Evolutionary conservation across 2,113 vertebrate genomes (phyloP).

Genomic region (Montifringilla adamsi): DNA sequence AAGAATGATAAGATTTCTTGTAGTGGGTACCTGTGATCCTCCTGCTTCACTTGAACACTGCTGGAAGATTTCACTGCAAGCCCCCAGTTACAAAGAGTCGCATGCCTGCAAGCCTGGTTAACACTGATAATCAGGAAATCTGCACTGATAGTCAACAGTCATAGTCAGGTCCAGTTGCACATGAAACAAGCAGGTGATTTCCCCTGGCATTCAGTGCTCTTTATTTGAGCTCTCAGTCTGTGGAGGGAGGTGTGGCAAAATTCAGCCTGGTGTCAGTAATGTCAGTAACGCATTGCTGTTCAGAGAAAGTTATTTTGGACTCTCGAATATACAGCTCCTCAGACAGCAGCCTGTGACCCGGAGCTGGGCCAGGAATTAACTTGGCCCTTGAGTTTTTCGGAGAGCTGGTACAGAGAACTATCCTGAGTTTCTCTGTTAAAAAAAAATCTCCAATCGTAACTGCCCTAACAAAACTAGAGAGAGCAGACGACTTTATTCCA

Average conservation of each 20-base stretch:
- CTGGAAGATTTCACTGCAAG: not conserved
- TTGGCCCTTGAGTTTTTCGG: not conserved
- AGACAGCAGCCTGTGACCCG: not conserved
- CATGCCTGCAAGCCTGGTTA: not conserved
- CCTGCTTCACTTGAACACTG: not conserved
- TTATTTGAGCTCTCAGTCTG: not conserved
- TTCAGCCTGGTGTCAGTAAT: not conserved
- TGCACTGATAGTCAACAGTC: not conserved
- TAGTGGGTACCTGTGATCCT: not conserved
- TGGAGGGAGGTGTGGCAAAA: constrained; percentile 19
- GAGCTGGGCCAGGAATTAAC: not conserved
- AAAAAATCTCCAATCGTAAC: not conserved
- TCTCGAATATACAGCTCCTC: not conserved
- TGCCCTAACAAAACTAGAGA: not conserved
- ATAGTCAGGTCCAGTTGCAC: not conserved
- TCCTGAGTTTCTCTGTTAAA: not conserved
- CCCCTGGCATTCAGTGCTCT: not conserved
- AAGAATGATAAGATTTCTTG: not conserved
- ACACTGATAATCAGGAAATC: not conserved
- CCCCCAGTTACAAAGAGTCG: not conserved
- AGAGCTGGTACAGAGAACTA: not conserved
- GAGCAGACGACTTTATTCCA: not conserved
- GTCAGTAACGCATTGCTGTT: not conserved
- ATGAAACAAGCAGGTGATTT: not conserved
- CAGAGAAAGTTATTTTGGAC: not conserved